A percentile compares a stretch with the other conserved stretches of the same genome.
These are phyloP conservation scores for Gambusia affinis DNA, from an alignment of 2,113 vertebrate species.

Conservation along the genomic window DNA sequence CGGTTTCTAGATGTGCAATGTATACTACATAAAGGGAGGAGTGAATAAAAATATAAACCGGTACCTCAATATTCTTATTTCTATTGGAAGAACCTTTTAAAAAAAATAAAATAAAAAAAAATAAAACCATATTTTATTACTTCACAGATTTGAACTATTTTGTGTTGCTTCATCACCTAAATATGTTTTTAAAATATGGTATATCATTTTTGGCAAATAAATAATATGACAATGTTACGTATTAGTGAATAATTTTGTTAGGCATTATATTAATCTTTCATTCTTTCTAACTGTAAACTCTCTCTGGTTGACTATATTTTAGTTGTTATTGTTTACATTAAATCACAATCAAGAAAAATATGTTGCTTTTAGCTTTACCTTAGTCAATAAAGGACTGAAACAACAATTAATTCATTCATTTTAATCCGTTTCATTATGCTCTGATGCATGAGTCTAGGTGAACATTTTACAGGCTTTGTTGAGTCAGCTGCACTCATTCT, in stretches of 20 bases:
- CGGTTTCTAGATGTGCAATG: no score
- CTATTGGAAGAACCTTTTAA: no score
- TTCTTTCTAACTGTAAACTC: no score
- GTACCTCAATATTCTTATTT: no score
- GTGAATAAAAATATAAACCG: no score
- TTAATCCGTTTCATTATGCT: background rate
- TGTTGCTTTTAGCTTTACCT: background rate
- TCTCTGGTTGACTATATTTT: no score
- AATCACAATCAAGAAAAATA: background rate
- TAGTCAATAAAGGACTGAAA: background rate
- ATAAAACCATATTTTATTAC: background rate
- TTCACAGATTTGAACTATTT: background rate
- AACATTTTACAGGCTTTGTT: background rate
- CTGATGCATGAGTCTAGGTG: background rate
- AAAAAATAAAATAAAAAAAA: no score
- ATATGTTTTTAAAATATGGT: background rate
- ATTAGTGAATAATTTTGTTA: no score
- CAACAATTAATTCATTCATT: background rate
- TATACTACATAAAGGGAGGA: no score
- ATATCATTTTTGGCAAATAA: no score
- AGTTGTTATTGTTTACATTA: no score
- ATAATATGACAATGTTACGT: background rate
- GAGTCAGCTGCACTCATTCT: constrained; percentile 16
- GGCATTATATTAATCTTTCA: no score
- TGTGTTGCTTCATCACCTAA: background rate